phyloP scores from a whole-genome alignment of 1,140 invertebrate genomes.

The Dysdera silvatica region DNA sequence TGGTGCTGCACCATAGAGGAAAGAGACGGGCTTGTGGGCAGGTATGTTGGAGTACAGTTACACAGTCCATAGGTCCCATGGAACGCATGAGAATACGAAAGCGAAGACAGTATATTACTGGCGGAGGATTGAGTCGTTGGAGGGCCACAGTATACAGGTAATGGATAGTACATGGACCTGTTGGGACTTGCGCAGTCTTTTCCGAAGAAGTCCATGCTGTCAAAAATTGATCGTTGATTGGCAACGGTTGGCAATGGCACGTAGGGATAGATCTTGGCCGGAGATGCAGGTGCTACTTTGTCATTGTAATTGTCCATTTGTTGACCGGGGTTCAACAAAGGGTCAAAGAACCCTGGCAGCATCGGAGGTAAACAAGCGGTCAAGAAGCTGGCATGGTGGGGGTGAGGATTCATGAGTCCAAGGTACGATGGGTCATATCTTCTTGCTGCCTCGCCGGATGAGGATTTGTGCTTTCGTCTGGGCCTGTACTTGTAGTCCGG shows the following conservation, averaged over 20 bases:
- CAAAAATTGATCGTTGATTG: not conserved
- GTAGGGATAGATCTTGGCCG: constrained; percentile 11
- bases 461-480: constrained; percentile 75
- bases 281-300: constrained; percentile 8
- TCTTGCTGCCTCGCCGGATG: constrained; percentile 67
- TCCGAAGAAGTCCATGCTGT: not conserved
- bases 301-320: no score
- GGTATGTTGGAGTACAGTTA: constrained; percentile 7
- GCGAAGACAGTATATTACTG: constrained; percentile 2
- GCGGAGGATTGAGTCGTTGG: not conserved
- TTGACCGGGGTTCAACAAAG: no score
- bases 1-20: not conserved
- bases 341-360: not conserved
- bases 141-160: not conserved
- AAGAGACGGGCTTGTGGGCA: not conserved
- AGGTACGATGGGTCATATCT: not conserved
- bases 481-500: constrained; percentile 84
- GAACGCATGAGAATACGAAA: not conserved
- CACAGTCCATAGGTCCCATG: not conserved
- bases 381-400: not conserved
- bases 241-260: not conserved
- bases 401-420: not conserved
- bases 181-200: not conserved
- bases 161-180: not conserved
- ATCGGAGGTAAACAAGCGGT: not conserved